These are phyloP conservation scores for Meloidogyne floridensis DNA, from an alignment of 1,140 invertebrate genomes.

Conservation along the genomic window DNA sequence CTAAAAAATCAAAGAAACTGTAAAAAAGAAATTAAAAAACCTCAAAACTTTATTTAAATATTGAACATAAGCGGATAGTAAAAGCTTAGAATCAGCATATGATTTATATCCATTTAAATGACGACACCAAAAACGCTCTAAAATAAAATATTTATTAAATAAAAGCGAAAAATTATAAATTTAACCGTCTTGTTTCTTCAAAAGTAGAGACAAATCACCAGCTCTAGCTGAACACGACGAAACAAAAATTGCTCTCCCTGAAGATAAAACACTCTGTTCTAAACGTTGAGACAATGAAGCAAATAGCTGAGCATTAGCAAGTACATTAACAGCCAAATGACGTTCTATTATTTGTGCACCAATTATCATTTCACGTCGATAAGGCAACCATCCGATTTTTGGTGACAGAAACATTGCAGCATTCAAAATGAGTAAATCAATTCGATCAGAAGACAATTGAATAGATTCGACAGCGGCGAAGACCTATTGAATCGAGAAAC, in stretches of 20 bases:
- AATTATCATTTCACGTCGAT: neutral
- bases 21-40: neutral
- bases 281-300: slow-evolving; percentile 17
- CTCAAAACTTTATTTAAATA: slow-evolving; percentile 24
- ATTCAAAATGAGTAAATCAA: slow-evolving; percentile 29
- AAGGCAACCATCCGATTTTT: slow-evolving; percentile 18
- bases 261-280: slow-evolving; percentile 12
- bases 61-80: slow-evolving; percentile 28
- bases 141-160: slow-evolving; percentile 5
- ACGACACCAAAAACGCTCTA: slow-evolving; percentile 29
- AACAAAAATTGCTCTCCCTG: slow-evolving; percentile 30
- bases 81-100: slow-evolving; percentile 36
- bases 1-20: slow-evolving; percentile 4
- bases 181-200: slow-evolving; percentile 16
- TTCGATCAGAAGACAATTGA: neutral
- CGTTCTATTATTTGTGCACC: slow-evolving; percentile 26
- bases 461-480: slow-evolving; percentile 19
- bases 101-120: slow-evolving; percentile 39
- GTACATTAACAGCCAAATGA: slow-evolving; percentile 32
- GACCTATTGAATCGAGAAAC: slow-evolving; percentile 16
- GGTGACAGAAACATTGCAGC: slow-evolving; percentile 34
- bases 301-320: slow-evolving; percentile 34
- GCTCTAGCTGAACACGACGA: slow-evolving; percentile 31
- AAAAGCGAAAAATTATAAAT: neutral
- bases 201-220: slow-evolving; percentile 29